A percentile compares a stretch with the other conserved stretches of the same genome.
phyloP scores from a whole-genome alignment of 2,797 vertebrate species.

The Sternarchorhynchus goeldii region DNA sequence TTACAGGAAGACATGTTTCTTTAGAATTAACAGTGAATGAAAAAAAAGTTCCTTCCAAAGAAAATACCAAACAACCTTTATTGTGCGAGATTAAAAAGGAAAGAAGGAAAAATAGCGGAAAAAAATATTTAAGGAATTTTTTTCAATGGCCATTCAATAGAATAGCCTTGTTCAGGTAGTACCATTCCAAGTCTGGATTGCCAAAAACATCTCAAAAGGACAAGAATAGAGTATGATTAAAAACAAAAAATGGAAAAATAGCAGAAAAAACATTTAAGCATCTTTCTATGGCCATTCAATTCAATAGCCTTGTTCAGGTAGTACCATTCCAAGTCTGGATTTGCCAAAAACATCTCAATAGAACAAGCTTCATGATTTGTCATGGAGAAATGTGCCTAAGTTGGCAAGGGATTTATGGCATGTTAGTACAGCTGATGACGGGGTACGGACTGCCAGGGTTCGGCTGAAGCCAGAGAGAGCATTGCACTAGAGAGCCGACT shows the following conservation, averaged over 20 bases:
- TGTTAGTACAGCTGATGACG: slow-evolving; percentile 82
- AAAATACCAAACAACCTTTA: slow-evolving; percentile 61
- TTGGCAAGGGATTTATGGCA: slow-evolving; percentile 78
- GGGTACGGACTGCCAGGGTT: slow-evolving; percentile 70
- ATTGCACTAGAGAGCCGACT: slow-evolving; percentile 87
- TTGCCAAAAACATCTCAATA: slow-evolving; percentile 73
- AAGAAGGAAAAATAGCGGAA: slow-evolving; percentile 40
- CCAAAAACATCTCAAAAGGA: slow-evolving; percentile 73
- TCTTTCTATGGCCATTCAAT: slow-evolving; percentile 57
- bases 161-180: slow-evolving; percentile 54
- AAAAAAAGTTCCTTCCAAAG: slow-evolving; percentile 43
- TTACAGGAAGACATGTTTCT: slow-evolving; percentile 41
- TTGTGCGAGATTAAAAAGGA: slow-evolving; percentile 53
- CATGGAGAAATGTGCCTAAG: slow-evolving; percentile 70
- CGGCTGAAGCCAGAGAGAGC: slow-evolving; percentile 74
- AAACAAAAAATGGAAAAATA: slow-evolving; percentile 49
- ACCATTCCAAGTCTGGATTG: slow-evolving; percentile 63
- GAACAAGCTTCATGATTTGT: slow-evolving; percentile 70
- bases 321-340: slow-evolving; percentile 61
- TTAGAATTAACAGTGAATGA: slow-evolving; percentile 54
- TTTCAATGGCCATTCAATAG: slow-evolving; percentile 56
- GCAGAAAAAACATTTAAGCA: slow-evolving; percentile 27
- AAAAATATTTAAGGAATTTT: slow-evolving; percentile 38
- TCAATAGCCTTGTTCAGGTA: slow-evolving; percentile 36
- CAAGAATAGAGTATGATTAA: slow-evolving; percentile 51